phyloP scores from a whole-genome alignment of 2,888 invertebrate species.

The Tiliacea aurago region DNA sequence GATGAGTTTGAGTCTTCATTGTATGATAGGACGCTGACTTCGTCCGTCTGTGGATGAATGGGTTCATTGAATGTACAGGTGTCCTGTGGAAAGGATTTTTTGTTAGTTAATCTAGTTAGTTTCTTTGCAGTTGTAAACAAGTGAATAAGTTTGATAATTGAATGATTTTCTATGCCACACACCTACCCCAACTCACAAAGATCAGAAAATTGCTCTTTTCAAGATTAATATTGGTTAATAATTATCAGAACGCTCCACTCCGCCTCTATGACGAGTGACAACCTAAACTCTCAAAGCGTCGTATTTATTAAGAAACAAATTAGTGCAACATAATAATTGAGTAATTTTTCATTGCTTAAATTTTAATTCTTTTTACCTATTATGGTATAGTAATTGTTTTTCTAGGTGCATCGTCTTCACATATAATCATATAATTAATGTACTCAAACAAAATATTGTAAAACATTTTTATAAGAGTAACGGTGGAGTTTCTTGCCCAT shows the following conservation, averaged over 20 bases:
- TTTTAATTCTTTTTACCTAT: too few species aligned
- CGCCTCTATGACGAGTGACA: neutral
- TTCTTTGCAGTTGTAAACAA: too few species aligned
- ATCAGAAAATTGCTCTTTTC: neutral
- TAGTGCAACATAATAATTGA: too few species aligned
- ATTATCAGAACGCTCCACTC: neutral
- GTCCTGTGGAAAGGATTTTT: slow-evolving; percentile 34
- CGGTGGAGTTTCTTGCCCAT: too few species aligned
- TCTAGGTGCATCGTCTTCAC: too few species aligned
- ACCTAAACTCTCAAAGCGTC: too few species aligned
- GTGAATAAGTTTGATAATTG: neutral
- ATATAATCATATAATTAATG: too few species aligned
- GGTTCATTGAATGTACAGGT: slow-evolving; percentile 46
- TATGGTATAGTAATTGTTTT: too few species aligned
- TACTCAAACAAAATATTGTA: too few species aligned
- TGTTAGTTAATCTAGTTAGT: slow-evolving; percentile 23
- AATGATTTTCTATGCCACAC: neutral
- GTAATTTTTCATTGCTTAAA: too few species aligned
- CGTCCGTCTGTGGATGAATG: slow-evolving; percentile 80
- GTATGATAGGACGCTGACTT: slow-evolving; percentile 84
- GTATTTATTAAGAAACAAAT: neutral
- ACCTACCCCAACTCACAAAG: neutral
- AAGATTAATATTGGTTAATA: neutral
- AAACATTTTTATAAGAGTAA: too few species aligned
- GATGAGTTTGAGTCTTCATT: slow-evolving; percentile 89